Conservation (phyloP, 1,140 invertebrate genomes). For the Plectrocnemia conspersa region DNA sequence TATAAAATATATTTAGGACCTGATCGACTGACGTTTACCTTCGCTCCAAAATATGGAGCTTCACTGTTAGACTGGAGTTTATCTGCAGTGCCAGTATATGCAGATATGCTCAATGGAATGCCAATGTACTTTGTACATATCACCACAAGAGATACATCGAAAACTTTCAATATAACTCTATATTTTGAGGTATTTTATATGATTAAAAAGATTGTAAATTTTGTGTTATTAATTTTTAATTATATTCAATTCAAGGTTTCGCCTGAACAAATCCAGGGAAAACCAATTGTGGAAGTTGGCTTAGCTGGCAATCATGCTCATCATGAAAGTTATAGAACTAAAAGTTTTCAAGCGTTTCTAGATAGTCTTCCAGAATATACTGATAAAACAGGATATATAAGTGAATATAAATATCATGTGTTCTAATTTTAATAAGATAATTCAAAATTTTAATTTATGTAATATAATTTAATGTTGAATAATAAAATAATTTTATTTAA, state of each 20-base stretch:
- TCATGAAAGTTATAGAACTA: slow-evolving; percentile 22
- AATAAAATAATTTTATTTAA: too few species aligned
- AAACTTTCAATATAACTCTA: not conserved
- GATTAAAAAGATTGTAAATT: not conserved
- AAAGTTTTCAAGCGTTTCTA: slow-evolving; percentile 22
- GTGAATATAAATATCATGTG: slow-evolving; percentile 23
- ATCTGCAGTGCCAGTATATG: not conserved
- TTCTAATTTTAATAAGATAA: slow-evolving; percentile 16
- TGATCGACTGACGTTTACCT: slow-evolving; percentile 17
- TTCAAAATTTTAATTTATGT: too few species aligned
- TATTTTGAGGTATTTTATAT: slow-evolving; percentile 6
- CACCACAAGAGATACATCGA: not conserved
- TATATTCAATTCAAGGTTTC: slow-evolving; percentile 6
- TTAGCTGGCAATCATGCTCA: slow-evolving; percentile 29
- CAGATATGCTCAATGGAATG: slow-evolving; percentile 7
- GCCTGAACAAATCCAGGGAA: not conserved
- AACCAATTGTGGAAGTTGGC: slow-evolving; percentile 20
- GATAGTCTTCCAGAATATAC: slow-evolving; percentile 24
- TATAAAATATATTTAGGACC: slow-evolving; percentile 14
- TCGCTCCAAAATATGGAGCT: slow-evolving; percentile 10
- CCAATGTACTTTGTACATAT: slow-evolving; percentile 16
- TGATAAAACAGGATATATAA: slow-evolving; percentile 24
- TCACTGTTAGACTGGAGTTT: slow-evolving; percentile 1
- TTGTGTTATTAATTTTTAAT: not conserved
- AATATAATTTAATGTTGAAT: too few species aligned